A percentile compares a stretch with the other conserved stretches of the same genome.
Conservation (phyloP, 1,140 invertebrate genomes). For the Medauroidea extradentata region DNA sequence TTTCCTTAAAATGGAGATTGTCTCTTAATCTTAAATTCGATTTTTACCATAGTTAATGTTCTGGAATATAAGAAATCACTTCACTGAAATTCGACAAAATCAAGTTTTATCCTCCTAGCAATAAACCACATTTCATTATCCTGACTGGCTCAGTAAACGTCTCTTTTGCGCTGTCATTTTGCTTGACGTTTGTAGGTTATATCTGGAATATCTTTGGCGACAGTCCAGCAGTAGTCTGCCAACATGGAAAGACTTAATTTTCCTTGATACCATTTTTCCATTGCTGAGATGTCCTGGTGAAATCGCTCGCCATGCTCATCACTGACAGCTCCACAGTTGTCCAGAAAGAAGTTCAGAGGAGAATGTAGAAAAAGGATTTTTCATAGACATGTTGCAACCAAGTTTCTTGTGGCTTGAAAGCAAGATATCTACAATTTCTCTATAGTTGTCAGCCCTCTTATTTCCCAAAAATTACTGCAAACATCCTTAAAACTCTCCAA, state of each 20-base stretch:
- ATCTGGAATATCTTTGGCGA: too few relatives aligned
- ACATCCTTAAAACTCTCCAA: neutral
- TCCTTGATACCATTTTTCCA: neutral
- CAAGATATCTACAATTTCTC: neutral
- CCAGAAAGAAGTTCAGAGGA: neutral
- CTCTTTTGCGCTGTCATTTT: too few relatives aligned
- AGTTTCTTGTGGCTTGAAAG: neutral
- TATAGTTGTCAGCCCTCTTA: neutral
- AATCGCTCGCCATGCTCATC: conserved; percentile 3
- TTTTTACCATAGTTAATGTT: too few relatives aligned
- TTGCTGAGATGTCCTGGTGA: neutral
- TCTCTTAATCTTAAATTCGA: too few relatives aligned
- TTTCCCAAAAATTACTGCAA: neutral
- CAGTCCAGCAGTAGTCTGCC: neutral
- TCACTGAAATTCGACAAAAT: too few relatives aligned
- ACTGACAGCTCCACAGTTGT: neutral
- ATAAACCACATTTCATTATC: too few relatives aligned
- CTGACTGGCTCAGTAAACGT: too few relatives aligned
- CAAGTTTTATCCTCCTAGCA: too few relatives aligned
- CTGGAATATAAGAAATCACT: too few relatives aligned
- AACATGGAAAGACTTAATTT: neutral
- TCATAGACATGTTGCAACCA: neutral
- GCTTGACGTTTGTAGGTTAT: too few relatives aligned
- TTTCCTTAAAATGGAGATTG: too few relatives aligned
- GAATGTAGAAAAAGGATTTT: conserved; percentile 4